Conservation (phyloP, 30 jellyfish, hydroid and myxozoan species). For the Turritopsis rubra region DNA sequence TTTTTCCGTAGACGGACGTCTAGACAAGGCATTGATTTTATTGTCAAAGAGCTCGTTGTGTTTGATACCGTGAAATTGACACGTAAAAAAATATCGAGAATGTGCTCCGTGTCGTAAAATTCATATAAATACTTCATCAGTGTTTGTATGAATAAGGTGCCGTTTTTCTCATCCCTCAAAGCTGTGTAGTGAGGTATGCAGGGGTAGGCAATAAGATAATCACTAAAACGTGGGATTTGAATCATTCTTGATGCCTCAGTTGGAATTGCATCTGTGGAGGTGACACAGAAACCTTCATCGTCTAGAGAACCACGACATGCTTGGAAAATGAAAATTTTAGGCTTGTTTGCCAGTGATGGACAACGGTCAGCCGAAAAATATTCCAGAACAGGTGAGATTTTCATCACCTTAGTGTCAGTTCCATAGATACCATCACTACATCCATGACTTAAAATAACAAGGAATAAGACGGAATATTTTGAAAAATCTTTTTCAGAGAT, state of each 20-base stretch:
- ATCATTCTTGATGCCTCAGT: slow-evolving; percentile 1
- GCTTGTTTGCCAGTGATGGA: slow-evolving; percentile 46
- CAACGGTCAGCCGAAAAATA: slow-evolving; percentile 48
- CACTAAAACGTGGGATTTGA: slow-evolving; percentile 50
- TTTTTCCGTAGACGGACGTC: slow-evolving; percentile 55
- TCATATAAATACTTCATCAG: slow-evolving; percentile 21
- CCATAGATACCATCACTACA: slow-evolving; percentile 52
- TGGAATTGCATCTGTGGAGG: background rate
- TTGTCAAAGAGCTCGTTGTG: background rate
- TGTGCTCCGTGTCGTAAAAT: slow-evolving; percentile 32
- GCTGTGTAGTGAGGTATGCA: slow-evolving; percentile 31
- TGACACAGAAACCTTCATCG: slow-evolving; percentile 24
- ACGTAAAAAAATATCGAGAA: slow-evolving; percentile 46
- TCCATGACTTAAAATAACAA: slow-evolving; percentile 55
- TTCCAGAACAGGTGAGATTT: slow-evolving; percentile 27
- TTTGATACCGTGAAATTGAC: slow-evolving; percentile 50
- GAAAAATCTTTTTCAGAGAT: background rate
- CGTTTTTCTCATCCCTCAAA: slow-evolving; percentile 24
- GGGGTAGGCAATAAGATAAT: slow-evolving; percentile 60
- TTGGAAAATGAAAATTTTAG: slow-evolving; percentile 56
- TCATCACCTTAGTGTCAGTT: slow-evolving; percentile 16
- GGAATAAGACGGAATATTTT: slow-evolving; percentile 25
- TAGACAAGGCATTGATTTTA: slow-evolving; percentile 54
- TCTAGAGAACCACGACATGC: slow-evolving; percentile 80
- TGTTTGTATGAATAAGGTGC: slow-evolving; percentile 55